A percentile compares a stretch with the other conserved stretches of the same genome.
phyloP scores from a whole-genome alignment of 2,797 vertebrate species.

The Ficedula albicollis region DNA sequence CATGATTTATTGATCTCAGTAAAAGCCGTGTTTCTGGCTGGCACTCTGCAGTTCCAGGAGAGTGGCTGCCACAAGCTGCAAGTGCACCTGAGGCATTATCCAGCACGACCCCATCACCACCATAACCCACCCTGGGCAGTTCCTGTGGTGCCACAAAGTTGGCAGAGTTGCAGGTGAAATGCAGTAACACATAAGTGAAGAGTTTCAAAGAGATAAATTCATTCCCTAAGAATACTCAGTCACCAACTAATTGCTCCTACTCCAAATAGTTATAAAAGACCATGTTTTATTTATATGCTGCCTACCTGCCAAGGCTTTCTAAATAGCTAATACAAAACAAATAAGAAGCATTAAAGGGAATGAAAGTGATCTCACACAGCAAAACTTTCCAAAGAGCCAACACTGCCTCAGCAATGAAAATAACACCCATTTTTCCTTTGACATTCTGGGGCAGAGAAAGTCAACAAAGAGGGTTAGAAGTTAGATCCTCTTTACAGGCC shows the following conservation, averaged over 20 bases:
- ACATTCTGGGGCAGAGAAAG: not conserved
- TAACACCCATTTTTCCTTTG: not conserved
- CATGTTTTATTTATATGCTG: not conserved
- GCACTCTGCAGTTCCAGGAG: not conserved
- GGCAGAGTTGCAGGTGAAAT: not conserved
- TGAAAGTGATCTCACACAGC: not conserved
- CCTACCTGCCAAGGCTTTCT: not conserved
- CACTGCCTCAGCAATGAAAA: not conserved
- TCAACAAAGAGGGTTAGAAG: not conserved
- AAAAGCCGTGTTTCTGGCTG: not conserved
- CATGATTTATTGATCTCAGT: not conserved
- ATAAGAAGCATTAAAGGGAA: not conserved
- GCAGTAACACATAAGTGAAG: not conserved
- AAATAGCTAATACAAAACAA: not conserved
- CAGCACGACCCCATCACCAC: accelerated
- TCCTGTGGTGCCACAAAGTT: not conserved
- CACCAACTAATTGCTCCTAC: not conserved
- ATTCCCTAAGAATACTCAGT: not conserved
- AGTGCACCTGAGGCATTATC: not conserved
- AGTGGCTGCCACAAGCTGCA: not conserved
- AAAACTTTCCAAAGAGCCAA: not conserved
- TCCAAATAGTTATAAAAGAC: not conserved
- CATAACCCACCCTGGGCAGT: not conserved
- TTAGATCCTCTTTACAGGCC: not conserved
- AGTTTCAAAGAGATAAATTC: not conserved